These are phyloP conservation scores for Plecotus auritus DNA, from an alignment of 2,113 vertebrate genomes.

Conservation along the genomic window DNA sequence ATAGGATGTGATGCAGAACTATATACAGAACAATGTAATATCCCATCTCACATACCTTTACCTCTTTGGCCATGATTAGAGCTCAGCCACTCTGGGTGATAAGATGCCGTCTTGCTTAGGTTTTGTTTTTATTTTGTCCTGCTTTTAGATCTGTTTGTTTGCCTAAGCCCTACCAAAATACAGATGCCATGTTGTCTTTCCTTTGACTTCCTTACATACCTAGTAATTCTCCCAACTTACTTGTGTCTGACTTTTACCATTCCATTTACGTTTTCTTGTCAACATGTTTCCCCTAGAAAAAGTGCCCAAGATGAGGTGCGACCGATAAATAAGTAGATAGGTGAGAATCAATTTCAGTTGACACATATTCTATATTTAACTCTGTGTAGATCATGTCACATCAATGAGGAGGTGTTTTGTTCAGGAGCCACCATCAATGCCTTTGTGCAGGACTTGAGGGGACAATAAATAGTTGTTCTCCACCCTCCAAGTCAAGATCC, in stretches of 20 bases:
- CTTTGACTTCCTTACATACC: background rate
- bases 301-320: background rate
- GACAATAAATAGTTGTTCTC: background rate
- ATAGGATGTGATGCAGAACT: too few species aligned
- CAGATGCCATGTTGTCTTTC: background rate
- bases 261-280: background rate
- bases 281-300: background rate
- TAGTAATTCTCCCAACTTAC: background rate
- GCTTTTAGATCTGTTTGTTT: background rate
- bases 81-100: background rate
- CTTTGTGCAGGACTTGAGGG: background rate
- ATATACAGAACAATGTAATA: background rate
- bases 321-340: background rate
- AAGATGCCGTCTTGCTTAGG: background rate
- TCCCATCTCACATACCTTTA: background rate
- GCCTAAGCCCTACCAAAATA: background rate
- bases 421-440: background rate
- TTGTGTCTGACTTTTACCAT: background rate
- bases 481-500: too few species aligned
- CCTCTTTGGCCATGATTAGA: background rate
- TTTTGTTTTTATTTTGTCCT: background rate
- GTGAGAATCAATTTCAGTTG: background rate
- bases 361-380: background rate
- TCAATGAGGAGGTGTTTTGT: background rate
- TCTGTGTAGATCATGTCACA: background rate